A percentile compares a stretch with the other conserved stretches of the same genome.
These are phyloP conservation scores for Dendrolimus houi DNA, from an alignment of 2,888 invertebrate species.

Conservation along the genomic window DNA sequence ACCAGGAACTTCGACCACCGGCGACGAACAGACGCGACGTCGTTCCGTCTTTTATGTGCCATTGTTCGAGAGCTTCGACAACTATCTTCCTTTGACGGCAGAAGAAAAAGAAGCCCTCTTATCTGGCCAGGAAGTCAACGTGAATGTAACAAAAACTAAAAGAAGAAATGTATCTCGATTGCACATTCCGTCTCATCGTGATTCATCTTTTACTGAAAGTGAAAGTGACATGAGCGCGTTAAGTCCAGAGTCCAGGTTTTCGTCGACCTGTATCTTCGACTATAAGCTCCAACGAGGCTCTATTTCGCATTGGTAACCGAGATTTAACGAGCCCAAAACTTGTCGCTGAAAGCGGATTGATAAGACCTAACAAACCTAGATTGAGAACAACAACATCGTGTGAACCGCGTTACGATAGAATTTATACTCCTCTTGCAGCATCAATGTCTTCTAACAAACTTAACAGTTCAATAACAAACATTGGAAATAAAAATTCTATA, in stretches of 20 bases:
- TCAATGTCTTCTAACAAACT: constrained; percentile 58
- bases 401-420: constrained; percentile 65
- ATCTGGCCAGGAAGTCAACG: constrained; percentile 44
- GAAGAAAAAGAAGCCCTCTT: constrained; percentile 66
- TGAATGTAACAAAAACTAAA: constrained; percentile 37
- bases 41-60: constrained; percentile 87
- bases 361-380: constrained; percentile 51
- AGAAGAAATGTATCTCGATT: constrained; percentile 46
- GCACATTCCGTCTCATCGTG: constrained; percentile 42
- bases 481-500: constrained; percentile 48
- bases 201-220: constrained; percentile 63
- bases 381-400: constrained; percentile 61
- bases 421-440: constrained; percentile 56
- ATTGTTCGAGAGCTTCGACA: constrained; percentile 77
- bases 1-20: constrained; percentile 43
- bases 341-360: constrained; percentile 47
- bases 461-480: constrained; percentile 51
- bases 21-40: constrained; percentile 75
- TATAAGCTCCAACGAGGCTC: constrained; percentile 60
- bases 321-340: constrained; percentile 59
- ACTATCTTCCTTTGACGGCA: constrained; percentile 71
- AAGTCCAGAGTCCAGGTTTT: constrained; percentile 52
- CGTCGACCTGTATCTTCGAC: constrained; percentile 62
- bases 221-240: constrained; percentile 62
- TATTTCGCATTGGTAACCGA: constrained; percentile 53